Conservation (phyloP, 1,140 invertebrate genomes). For the Trypoxylus dichotomus region DNA sequence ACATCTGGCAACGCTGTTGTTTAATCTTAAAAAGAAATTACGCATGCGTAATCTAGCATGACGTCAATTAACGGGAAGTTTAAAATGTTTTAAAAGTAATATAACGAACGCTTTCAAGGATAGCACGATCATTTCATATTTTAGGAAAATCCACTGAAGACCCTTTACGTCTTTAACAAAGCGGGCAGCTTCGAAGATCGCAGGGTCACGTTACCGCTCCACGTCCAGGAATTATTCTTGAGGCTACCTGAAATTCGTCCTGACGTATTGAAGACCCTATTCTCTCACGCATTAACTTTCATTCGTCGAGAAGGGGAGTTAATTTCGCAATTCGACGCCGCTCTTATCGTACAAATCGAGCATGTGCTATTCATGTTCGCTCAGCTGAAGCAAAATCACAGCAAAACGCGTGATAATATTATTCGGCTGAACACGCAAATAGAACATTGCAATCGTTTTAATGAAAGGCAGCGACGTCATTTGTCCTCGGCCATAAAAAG, state of each 20-base stretch:
- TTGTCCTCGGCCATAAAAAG: background rate
- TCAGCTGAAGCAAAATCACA: background rate
- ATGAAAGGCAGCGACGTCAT: background rate
- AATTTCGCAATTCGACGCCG: background rate
- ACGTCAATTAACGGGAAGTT: too few species aligned
- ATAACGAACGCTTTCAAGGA: too few species aligned
- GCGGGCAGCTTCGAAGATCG: background rate
- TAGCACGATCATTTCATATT: too few species aligned
- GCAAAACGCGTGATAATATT: background rate
- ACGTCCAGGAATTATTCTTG: background rate
- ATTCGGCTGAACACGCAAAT: background rate
- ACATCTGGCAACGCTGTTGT: too few species aligned
- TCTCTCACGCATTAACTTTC: background rate
- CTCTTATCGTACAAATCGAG: background rate
- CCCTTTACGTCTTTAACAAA: constrained; percentile 1
- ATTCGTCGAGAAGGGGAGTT: background rate
- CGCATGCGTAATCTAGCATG: too few species aligned
- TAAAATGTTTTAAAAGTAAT: too few species aligned
- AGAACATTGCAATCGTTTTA: background rate
- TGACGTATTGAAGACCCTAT: background rate
- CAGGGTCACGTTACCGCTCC: background rate
- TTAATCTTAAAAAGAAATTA: too few species aligned
- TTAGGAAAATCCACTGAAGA: background rate
- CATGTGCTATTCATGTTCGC: background rate
- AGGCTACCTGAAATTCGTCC: background rate